Base-by-base conservation (phyloP, 2,113 vertebrate genomes). In the Casuarius casuarius region DNA sequence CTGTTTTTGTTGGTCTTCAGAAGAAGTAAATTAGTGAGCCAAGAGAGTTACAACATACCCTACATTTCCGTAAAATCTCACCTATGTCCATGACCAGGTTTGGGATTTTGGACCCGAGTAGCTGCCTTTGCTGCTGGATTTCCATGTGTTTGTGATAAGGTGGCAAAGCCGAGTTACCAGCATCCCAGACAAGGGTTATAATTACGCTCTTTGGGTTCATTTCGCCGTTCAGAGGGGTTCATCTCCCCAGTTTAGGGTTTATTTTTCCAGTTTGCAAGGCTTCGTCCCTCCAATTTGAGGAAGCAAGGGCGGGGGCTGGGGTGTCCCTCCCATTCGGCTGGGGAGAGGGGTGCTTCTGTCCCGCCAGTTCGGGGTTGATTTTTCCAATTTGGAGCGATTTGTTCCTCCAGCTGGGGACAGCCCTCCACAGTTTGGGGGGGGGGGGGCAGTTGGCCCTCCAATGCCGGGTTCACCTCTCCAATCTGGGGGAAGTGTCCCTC, bases 21-120 rank as follows among this genome's bases (percentile, higher is more conserved):
- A 65, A 52, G 18, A 21, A 58, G 19, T 16, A 5, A 48, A 33
- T 18, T 33, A 18, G 29, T 33, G 19, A 59, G 31, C 56, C 56
- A 59, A 33, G 56, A 15, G 42, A 42, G 29, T 5, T 25, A 48
- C 17, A 26, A 46, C 25, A 17, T 16, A 10, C 15, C 28, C 15
- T 0, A 1, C 7, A 3, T 7, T 0, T 0, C 17, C 1, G 6
- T 0, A 1, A 2, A 76, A 12, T 5, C 31, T 12, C 12, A 23
- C 23, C 49, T 2, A 9, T 33, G 5, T 5, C 14, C 0, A 3
- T 74, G 33, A 15, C 0, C 1, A 11, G 31, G 58, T n/a, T n/a
- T 3, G 2, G 16, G 42, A 18, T 5, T 74, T 20, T 10, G 42
- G 33, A 3, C 0, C 6, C 12, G 31, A 33, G 56, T 33, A 33